Conservation (phyloP, 2,113 vertebrate species). For the Saguinus imperator region DNA sequence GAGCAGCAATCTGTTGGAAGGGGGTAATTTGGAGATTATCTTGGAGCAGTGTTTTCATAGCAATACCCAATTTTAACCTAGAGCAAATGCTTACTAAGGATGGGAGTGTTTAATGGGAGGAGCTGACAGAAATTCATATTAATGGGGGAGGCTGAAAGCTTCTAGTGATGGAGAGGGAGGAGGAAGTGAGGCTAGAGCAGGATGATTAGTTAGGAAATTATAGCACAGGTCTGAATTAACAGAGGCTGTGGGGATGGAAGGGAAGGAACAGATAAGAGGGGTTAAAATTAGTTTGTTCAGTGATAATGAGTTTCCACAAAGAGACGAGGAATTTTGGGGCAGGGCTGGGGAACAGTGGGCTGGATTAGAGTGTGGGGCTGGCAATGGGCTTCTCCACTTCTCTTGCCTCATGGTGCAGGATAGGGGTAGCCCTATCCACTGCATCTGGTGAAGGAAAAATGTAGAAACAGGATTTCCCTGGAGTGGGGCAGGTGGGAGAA, state of each 20-base stretch:
- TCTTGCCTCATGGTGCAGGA: fast-evolving
- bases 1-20: background rate
- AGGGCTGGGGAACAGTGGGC: background rate
- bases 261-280: background rate
- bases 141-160: background rate
- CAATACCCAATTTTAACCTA: background rate
- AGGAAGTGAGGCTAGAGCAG: background rate
- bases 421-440: background rate
- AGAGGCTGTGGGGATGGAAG: background rate
- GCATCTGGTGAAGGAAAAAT: background rate
- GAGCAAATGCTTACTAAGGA: background rate
- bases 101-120: too few species aligned
- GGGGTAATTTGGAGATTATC: background rate
- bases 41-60: background rate
- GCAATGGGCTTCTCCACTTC: background rate
- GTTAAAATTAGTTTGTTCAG: background rate
- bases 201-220: background rate
- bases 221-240: background rate
- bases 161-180: background rate
- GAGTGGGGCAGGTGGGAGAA: background rate
- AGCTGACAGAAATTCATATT: background rate
- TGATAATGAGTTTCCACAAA: background rate
- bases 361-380: too few species aligned
- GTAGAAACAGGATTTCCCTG: background rate
- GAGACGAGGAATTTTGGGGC: background rate